These are phyloP conservation scores for Heliopora coerulea DNA, from an alignment of 92 coral and sea anemone genomes.

Conservation along the genomic window DNA sequence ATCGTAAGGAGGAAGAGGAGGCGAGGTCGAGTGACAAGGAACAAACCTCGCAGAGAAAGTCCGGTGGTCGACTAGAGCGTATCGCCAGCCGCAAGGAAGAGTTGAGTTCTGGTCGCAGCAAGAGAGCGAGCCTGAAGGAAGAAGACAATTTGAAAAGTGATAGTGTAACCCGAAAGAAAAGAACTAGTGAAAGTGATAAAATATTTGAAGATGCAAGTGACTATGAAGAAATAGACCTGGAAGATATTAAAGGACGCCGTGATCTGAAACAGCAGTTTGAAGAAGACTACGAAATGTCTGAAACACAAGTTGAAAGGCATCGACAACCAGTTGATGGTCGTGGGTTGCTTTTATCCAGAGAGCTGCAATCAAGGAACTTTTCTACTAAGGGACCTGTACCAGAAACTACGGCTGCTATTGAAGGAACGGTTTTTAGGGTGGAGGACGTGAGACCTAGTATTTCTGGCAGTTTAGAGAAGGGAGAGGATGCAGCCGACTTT, in stretches of 20 bases:
- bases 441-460: background rate
- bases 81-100: background rate
- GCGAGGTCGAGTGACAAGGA: background rate
- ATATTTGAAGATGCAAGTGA: constrained; percentile 43
- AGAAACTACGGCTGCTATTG: background rate
- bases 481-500: background rate
- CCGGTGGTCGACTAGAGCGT: background rate
- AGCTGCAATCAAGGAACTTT: background rate
- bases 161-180: background rate
- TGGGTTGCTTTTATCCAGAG: background rate
- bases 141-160: background rate
- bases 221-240: constrained; percentile 20
- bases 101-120: constrained; percentile 5
- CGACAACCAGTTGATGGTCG: background rate
- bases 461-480: background rate
- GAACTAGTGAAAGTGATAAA: constrained; percentile 25
- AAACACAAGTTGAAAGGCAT: constrained; percentile 12
- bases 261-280: constrained; percentile 14
- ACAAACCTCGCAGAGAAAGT: background rate
- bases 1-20: background rate
- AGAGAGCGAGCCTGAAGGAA: background rate
- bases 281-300: background rate
- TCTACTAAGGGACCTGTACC: background rate
- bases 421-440: background rate
- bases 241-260: background rate